Percentiles rank a stretch among this genome's conserved stretches.
phyloP scores from a whole-genome alignment of 2,888 invertebrate species.

The Blastobasis lacticolella region DNA sequence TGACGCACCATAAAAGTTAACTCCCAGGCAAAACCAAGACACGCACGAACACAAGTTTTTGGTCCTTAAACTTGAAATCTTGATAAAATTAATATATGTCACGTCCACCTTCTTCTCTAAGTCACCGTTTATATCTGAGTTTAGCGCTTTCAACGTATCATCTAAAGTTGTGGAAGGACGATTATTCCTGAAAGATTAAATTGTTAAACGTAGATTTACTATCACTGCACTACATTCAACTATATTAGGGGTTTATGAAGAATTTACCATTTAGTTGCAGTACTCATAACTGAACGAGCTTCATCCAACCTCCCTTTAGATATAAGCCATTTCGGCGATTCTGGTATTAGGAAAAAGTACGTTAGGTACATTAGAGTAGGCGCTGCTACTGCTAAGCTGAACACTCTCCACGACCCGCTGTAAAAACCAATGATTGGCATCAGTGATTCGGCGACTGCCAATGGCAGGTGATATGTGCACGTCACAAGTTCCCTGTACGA shows the following conservation, averaged over 20 bases:
- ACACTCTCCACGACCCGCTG: conserved; percentile 75
- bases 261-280: conserved; percentile 65
- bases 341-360: conserved; percentile 79
- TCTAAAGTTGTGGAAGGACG: conserved; percentile 32
- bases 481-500: conserved; percentile 57
- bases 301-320: conserved; percentile 77
- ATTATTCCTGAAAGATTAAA: conserved; percentile 43
- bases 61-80: conserved; percentile 71
- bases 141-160: conserved; percentile 26
- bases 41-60: conserved; percentile 78
- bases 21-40: conserved; percentile 83
- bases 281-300: conserved; percentile 74
- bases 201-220: not conserved
- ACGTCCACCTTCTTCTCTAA: conserved; percentile 34
- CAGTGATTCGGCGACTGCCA: conserved; percentile 75
- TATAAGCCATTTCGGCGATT: conserved; percentile 84
- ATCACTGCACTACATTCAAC: not conserved
- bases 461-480: conserved; percentile 75
- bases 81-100: conserved; percentile 75
- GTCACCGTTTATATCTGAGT: conserved; percentile 48
- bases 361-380: conserved; percentile 69
- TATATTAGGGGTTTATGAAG: not conserved
- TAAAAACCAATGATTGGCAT: conserved; percentile 74
- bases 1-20: conserved; percentile 86
- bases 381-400: conserved; percentile 74